Evolutionary conservation across 2,888 invertebrate species (phyloP).

Genomic region (Drosophila flavopinicola): DNA sequence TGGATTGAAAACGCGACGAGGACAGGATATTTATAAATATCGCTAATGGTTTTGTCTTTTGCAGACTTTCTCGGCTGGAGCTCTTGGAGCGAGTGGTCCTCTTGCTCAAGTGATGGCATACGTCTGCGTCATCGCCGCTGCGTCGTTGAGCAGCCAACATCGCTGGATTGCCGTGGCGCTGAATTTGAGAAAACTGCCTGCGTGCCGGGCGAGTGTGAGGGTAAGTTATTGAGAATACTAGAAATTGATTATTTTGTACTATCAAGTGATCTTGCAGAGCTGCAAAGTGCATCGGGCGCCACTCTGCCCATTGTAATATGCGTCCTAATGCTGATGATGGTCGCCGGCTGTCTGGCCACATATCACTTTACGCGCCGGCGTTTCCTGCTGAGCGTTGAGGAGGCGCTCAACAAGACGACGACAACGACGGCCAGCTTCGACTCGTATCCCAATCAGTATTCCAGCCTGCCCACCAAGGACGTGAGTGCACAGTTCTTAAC

Average conservation of each 20-base stretch:
- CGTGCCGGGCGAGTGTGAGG: conserved; percentile 81
- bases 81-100: conserved; percentile 90
- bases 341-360: conserved; percentile 84
- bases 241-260: neutral
- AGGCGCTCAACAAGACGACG: conserved; percentile 85
- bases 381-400: conserved; percentile 61
- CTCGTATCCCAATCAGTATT: conserved; percentile 92
- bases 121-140: conserved; percentile 90
- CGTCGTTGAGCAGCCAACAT: conserved; percentile 85
- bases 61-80: conserved; percentile 90
- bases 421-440: conserved; percentile 90
- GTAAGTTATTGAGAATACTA: conserved; percentile 45
- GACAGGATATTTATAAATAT: too few species aligned
- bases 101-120: conserved; percentile 88
- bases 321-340: conserved; percentile 83
- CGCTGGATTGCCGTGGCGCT: conserved; percentile 89
- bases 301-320: conserved; percentile 56
- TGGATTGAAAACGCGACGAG: too few species aligned
- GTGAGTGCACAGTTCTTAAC: conserved; percentile 84
- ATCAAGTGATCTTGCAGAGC: conserved; percentile 52
- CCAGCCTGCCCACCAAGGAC: conserved; percentile 92
- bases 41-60: conserved; percentile 52
- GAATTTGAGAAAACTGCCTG: conserved; percentile 89
- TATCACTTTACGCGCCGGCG: conserved; percentile 85
- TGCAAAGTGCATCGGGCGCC: conserved; percentile 72